Percentiles rank a stretch among this genome's conserved stretches.
These are phyloP conservation scores for Drosophila ananassae DNA, from an alignment of 1,140 invertebrate genomes.

Conservation along the genomic window DNA sequence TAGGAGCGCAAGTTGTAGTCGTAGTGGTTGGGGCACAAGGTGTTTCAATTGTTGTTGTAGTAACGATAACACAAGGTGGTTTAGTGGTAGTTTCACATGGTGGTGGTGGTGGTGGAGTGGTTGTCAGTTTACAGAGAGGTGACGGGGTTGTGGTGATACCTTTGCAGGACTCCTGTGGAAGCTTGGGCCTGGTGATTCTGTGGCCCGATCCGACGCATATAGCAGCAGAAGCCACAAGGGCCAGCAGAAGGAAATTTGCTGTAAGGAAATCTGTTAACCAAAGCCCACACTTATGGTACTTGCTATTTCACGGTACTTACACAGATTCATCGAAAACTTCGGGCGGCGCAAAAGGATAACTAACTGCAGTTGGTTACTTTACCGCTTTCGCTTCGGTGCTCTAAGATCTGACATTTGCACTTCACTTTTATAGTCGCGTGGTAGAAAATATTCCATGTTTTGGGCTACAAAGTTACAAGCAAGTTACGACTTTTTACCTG, in stretches of 20 bases:
- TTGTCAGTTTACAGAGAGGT: conserved; percentile 17
- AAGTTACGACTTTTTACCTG: conserved; percentile 7
- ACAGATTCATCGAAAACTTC: conserved; percentile 46
- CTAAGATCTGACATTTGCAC: conserved; percentile 12
- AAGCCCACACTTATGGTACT: not conserved
- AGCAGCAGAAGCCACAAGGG: conserved; percentile 35
- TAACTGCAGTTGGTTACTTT: conserved; percentile 53
- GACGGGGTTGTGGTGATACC: not conserved
- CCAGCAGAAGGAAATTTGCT: conserved; percentile 53
- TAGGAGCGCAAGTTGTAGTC: not conserved
- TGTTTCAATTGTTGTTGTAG: conserved; percentile 8
- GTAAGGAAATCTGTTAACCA: conserved; percentile 9
- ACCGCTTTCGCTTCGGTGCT: conserved; percentile 43
- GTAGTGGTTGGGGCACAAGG: not conserved
- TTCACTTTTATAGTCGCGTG: conserved; percentile 50
- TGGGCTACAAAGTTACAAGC: conserved; percentile 19
- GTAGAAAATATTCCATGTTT: not conserved
- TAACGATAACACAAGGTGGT: not conserved
- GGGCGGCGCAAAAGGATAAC: conserved; percentile 45
- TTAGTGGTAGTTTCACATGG: not conserved
- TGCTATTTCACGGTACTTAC: conserved; percentile 38
- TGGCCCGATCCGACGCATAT: conserved; percentile 20
- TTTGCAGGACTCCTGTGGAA: conserved; percentile 18
- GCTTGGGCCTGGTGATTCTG: conserved; percentile 12
- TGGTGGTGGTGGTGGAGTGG: conserved; percentile 19